phyloP scores from a whole-genome alignment of 2,113 vertebrate species.

The Gavialis gangeticus region DNA sequence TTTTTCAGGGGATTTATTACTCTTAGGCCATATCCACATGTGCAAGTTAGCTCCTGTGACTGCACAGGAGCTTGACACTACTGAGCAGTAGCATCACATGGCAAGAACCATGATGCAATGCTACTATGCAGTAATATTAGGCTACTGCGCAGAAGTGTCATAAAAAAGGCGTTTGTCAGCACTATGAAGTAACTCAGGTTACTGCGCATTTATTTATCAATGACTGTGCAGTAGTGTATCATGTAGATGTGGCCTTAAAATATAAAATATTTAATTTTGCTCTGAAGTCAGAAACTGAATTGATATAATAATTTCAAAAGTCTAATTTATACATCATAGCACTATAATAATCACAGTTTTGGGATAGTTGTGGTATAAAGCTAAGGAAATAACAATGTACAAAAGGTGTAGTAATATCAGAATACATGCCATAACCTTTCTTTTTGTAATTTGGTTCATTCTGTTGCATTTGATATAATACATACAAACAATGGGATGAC shows the following conservation, averaged over 20 bases:
- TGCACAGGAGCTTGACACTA: too few relatives aligned
- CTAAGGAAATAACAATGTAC: not conserved
- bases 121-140: too few relatives aligned
- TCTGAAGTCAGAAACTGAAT: not conserved
- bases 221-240: too few relatives aligned
- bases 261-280: conserved; percentile 38
- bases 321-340: not conserved
- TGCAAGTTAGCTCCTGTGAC: too few relatives aligned
- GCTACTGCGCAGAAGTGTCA: too few relatives aligned
- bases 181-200: too few relatives aligned
- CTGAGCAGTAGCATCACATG: too few relatives aligned
- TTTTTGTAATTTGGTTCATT: not conserved
- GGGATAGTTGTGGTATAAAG: not conserved
- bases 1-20: not conserved
- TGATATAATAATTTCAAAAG: not conserved
- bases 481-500: conserved; percentile 6
- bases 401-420: not conserved
- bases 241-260: conserved; percentile 1
- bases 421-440: not conserved
- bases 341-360: not conserved
- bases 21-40: not conserved
- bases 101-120: too few relatives aligned
- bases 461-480: not conserved
- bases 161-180: too few relatives aligned
- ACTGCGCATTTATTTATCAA: too few relatives aligned